phyloP scores from a whole-genome alignment of 2,113 vertebrate species.

The Phylloscopus whistleri region DNA sequence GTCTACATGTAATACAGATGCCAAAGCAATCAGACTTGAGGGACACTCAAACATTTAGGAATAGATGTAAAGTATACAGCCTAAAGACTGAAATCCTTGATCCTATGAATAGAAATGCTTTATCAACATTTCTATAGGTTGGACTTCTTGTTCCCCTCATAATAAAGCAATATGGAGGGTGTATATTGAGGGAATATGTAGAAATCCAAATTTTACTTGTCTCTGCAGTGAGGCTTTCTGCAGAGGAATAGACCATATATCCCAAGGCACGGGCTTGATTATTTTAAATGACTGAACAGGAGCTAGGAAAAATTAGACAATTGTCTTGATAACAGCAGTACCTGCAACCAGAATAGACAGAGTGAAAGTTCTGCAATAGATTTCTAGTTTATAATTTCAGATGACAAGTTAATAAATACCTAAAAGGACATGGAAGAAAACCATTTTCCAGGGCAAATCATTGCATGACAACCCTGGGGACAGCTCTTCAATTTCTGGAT shows the following conservation, averaged over 20 bases:
- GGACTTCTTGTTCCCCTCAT: background rate
- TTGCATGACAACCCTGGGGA: background rate
- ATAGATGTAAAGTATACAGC: background rate
- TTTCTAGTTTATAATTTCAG: background rate
- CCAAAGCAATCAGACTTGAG: background rate
- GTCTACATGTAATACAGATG: background rate
- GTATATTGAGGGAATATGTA: background rate
- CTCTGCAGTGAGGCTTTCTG: background rate
- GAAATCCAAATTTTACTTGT: background rate
- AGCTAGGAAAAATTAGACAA: background rate
- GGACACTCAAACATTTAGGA: background rate
- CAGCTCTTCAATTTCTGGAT: background rate
- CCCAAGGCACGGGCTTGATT: background rate
- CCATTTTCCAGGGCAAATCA: background rate
- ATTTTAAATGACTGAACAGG: background rate
- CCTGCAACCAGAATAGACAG: background rate
- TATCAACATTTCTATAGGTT: background rate
- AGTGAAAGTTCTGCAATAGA: background rate
- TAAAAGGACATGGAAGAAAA: background rate
- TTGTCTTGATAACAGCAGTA: background rate
- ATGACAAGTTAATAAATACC: background rate
- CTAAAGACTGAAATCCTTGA: background rate
- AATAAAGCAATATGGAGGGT: background rate
- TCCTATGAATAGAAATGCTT: background rate
- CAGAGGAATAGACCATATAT: background rate